Evolutionary conservation across 2,888 invertebrate genomes (phyloP).

Genomic region (Zhengitettix transpicula): DNA sequence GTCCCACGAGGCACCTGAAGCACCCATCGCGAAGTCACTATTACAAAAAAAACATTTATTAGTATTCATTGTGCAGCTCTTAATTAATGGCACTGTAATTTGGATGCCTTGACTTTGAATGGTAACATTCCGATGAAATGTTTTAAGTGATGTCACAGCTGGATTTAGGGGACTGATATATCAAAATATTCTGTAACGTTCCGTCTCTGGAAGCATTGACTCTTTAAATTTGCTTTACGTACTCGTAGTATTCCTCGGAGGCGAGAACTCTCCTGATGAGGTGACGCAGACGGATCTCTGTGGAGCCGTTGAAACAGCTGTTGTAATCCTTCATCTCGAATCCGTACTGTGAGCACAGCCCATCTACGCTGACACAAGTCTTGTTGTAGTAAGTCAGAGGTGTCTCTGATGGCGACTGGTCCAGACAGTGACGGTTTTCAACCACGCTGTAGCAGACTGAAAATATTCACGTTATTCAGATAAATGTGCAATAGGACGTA

Average conservation of each 20-base stretch:
- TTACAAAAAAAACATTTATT: not conserved
- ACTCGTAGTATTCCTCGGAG: conserved; percentile 52
- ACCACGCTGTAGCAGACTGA: conserved; percentile 47
- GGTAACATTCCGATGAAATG: too few relatives aligned
- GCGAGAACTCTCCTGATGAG: conserved; percentile 38
- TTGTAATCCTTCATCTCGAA: conserved; percentile 28
- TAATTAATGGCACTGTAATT: too few relatives aligned
- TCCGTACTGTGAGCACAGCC: conserved; percentile 31
- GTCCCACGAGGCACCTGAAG: conserved; percentile 17
- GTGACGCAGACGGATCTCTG: conserved; percentile 29
- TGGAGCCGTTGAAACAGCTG: conserved; percentile 27
- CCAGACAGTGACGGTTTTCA: conserved; percentile 37
- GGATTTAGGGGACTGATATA: too few relatives aligned
- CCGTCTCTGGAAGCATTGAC: too few relatives aligned
- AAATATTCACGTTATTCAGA: conserved; percentile 5
- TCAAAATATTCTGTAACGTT: too few relatives aligned
- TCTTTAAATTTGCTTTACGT: conserved; percentile 19
- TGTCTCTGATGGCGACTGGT: conserved; percentile 22
- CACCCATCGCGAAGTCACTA: conserved; percentile 11
- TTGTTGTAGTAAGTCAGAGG: conserved; percentile 34
- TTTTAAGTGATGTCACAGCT: too few relatives aligned
- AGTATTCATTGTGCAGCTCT: too few relatives aligned
- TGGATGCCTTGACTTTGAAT: too few relatives aligned
- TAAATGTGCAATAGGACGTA: too few relatives aligned
- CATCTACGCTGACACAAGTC: conserved; percentile 30